These are phyloP conservation scores for Lamellibrachia columna DNA, from an alignment of 2,888 invertebrate species.

Conservation along the genomic window DNA sequence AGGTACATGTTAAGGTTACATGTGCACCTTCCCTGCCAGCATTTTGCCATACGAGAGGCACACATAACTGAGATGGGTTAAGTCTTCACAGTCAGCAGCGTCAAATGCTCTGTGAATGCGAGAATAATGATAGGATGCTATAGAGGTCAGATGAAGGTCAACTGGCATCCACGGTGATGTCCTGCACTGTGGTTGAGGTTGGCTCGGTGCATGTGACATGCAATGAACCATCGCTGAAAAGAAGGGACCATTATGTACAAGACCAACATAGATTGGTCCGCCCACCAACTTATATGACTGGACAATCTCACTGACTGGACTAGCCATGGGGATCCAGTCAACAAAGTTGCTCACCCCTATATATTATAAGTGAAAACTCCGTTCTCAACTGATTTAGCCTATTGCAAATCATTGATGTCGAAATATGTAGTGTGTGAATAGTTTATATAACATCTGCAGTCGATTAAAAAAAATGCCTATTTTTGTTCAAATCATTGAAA, in stretches of 20 bases:
- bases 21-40: background rate
- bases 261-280: too few species aligned
- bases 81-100: background rate
- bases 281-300: too few species aligned
- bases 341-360: too few species aligned
- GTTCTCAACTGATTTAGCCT: too few species aligned
- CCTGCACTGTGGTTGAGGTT: constrained; percentile 22
- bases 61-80: background rate
- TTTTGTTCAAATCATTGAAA: too few species aligned
- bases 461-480: too few species aligned
- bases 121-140: background rate
- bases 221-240: constrained; percentile 39
- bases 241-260: background rate
- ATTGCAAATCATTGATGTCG: too few species aligned
- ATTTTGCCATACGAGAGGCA: background rate
- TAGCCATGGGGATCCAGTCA: too few species aligned
- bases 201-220: constrained; percentile 39
- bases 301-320: too few species aligned
- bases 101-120: background rate
- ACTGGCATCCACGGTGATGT: background rate
- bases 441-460: too few species aligned
- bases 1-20: background rate
- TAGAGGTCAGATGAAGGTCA: background rate
- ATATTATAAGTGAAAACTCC: too few species aligned
- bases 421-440: too few species aligned